Base-by-base conservation (phyloP, 2,888 invertebrate genomes). In the Galeruca laticollis region DNA sequence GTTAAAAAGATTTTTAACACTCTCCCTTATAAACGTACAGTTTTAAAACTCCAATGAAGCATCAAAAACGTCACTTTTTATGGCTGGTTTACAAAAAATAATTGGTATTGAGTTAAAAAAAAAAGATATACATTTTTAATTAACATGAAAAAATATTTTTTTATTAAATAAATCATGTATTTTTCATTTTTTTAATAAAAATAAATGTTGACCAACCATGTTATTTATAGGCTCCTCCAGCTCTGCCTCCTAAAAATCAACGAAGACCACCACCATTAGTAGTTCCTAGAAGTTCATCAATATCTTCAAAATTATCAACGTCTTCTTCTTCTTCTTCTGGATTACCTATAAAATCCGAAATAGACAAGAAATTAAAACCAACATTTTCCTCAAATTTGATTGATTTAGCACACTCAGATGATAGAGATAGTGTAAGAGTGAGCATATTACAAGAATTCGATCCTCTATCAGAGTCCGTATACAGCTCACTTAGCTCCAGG, bases 381-480 rank as follows among this genome's bases (percentile, higher is more conserved):
- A 20, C 67, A 56, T 63, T 68, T 37, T 64, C 69, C 6, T 69
- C 69, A 2, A 90, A 89, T 85, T 85, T 90, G 66, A 90, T 90
- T 78, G 89, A 90, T 83, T 83, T 90, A 75, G 87, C 86, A 63
- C 84, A 85, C 60, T 85, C 75, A 76, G 87, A 88, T 67, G 88
- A 87, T 78, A 87, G 84, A 10, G 86, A 86, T 75, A 88, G 86
- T 77, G 89, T 87, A 52, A 84, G 89, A 74, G 89, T 88, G 63
- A 93, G 93, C 86, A 92, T 96, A 80, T 86, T 96, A 80, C 94
- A 95, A 84, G 94, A 94, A 73, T 96, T 96, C 85, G 96, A 96
- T 89, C 96, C 96, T 59, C 87, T 94, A 80, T 88, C 86, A 57
- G 86, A 87, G 80, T 87, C 89, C 80, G 90, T 91, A 76, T 77